These are phyloP conservation scores for Lutjanus campechanus DNA, from an alignment of 2,797 vertebrate species.

Conservation along the genomic window DNA sequence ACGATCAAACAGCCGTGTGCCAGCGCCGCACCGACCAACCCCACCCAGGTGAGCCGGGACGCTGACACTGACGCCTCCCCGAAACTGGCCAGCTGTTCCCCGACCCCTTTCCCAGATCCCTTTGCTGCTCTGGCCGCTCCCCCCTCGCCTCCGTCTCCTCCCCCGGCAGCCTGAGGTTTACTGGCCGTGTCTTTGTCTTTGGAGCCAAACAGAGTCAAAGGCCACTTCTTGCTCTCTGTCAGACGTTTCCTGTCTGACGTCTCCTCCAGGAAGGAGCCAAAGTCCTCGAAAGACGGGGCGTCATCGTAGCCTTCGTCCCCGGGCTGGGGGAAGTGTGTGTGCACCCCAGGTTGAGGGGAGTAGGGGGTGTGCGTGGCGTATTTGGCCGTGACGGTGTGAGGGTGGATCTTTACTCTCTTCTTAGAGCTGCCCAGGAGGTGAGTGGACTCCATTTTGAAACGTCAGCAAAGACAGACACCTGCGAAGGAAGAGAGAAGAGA, in stretches of 20 bases:
- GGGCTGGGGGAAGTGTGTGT: constrained; percentile 93
- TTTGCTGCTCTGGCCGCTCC: constrained; percentile 61
- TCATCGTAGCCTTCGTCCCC: constrained; percentile 94
- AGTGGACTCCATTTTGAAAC: constrained; percentile 83
- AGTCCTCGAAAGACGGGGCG: constrained; percentile 90
- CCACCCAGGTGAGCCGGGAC: constrained; percentile 92
- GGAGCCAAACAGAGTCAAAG: constrained; percentile 89
- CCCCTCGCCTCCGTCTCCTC: constrained; percentile 64
- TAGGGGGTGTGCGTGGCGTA: constrained; percentile 89
- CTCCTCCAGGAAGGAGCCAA: constrained; percentile 91
- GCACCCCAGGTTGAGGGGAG: constrained; percentile 91
- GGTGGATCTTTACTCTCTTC: constrained; percentile 97
- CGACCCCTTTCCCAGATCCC: constrained; percentile 78
- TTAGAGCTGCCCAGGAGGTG: constrained; percentile 90
- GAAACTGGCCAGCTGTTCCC: constrained; percentile 89
- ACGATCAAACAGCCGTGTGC: constrained; percentile 94
- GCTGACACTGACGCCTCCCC: constrained; percentile 90
- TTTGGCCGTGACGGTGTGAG: constrained; percentile 95
- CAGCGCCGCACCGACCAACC: constrained; percentile 91
- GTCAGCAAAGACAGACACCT: constrained; percentile 65
- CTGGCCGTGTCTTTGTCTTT: constrained; percentile 77
- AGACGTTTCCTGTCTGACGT: constrained; percentile 91
- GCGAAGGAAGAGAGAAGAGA: constrained; percentile 25
- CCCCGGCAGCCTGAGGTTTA: constrained; percentile 52
- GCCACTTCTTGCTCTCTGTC: constrained; percentile 85